Evolutionary conservation across 2,888 invertebrate genomes (phyloP).

Genomic region (Drosophila niveifrons): DNA sequence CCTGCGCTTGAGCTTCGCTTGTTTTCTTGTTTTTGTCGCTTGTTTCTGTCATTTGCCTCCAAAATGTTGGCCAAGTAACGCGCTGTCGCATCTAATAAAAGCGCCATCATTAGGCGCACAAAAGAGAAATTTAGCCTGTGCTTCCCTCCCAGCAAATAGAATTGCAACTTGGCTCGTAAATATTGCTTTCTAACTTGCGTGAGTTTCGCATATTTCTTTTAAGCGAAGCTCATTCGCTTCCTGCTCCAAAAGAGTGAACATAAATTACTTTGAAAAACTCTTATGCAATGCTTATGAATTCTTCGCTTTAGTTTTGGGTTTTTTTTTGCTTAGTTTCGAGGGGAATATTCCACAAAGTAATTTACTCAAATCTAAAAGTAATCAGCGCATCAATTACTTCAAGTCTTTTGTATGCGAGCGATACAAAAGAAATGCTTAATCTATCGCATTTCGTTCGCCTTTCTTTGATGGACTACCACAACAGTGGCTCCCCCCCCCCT

Average conservation of each 20-base stretch:
- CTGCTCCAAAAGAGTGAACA: slow-evolving; percentile 42
- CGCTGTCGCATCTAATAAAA: slow-evolving; percentile 56
- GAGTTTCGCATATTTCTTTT: slow-evolving; percentile 43
- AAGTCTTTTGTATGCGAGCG: slow-evolving; percentile 55
- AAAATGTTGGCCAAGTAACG: slow-evolving; percentile 67
- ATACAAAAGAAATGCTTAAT: slow-evolving; percentile 50
- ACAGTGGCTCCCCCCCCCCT: slow-evolving; percentile 34
- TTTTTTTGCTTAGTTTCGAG: not conserved
- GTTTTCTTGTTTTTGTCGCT: slow-evolving; percentile 52
- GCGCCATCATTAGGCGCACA: slow-evolving; percentile 45
- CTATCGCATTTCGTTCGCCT: slow-evolving; percentile 31
- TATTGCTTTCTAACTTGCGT: slow-evolving; percentile 50
- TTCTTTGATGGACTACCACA: slow-evolving; percentile 66
- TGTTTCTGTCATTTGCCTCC: slow-evolving; percentile 45
- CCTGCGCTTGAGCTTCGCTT: slow-evolving; percentile 59
- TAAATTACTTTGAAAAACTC: not conserved
- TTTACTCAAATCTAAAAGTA: slow-evolving; percentile 8
- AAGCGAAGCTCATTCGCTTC: slow-evolving; percentile 51
- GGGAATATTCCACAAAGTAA: slow-evolving; percentile 11
- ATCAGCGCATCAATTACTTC: slow-evolving; percentile 17
- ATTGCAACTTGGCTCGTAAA: slow-evolving; percentile 26
- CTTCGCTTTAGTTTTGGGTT: slow-evolving; percentile 20
- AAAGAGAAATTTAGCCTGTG: slow-evolving; percentile 52
- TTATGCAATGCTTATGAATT: slow-evolving; percentile 62
- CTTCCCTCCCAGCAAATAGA: slow-evolving; percentile 20